Evolutionary conservation across 2,113 vertebrate species (phyloP), one percentile per base, ranked within the genome.

Genomic region (Pollimyrus isidori): DNA sequence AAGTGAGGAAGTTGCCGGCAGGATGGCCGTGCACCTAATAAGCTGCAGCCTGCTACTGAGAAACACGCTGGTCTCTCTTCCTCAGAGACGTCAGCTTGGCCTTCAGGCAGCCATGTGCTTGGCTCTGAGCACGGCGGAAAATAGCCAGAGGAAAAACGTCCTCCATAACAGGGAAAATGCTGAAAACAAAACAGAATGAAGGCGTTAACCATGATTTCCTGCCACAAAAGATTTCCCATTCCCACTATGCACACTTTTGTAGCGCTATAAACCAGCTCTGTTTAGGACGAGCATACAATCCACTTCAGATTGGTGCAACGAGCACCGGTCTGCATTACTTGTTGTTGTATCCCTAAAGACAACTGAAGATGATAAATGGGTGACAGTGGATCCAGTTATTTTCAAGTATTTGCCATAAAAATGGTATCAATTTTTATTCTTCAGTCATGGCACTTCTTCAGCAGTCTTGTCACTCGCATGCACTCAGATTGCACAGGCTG

Each of bases 181-280:
- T 53, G 4, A 39, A 26, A 82, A 84, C 19, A 88, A 19, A n/a
- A 21, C n/a, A 39, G 92, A 92, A 90, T 35, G 91, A 90, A 93
- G 84, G 88, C 91, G 90, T 90, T 23, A 76, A 87, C 88, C 89
- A 82, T 90, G 84, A 91, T 92, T 89, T 90, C 30, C 84, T 91
- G 88, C 90, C 89, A 88, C 92, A 90, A 88, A 87, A 88, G 90
- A 73, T 87, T 76, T 88, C 91, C 83, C 76, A 90, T 91, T 45
- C 52, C 88, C 82, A 62, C 88, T 91, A 89, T 90, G 84, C 89
- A 42, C 4, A 73, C 65, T 35, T 73, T 21, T 13, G 0, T 21
- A 23, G 3, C 17, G n/a, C 13, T 21, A 10, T 48, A 84, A 23
- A 17, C 7, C 42, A 48, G 39, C 76, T 48, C 21, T 19, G 45